Evolutionary conservation across 2,888 invertebrate species (phyloP).

Genomic region (Andrena minutula): DNA sequence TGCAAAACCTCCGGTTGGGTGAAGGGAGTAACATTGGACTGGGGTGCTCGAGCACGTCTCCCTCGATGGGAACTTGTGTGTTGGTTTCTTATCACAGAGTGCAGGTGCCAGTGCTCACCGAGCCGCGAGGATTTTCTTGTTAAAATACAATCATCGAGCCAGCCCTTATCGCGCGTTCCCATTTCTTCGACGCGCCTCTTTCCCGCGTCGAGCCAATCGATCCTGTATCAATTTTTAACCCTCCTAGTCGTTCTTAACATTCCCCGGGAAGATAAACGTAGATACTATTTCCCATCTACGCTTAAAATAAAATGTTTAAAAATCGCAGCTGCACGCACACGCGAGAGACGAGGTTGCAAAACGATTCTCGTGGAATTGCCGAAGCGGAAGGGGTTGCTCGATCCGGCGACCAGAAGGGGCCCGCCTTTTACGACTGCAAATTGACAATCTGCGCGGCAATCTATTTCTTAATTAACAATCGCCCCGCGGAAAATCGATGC

Average conservation of each 20-base stretch:
- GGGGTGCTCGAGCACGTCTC: conserved; percentile 31
- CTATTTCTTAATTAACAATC: conserved; percentile 73
- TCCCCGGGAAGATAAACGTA: too few species aligned
- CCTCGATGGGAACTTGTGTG: conserved; percentile 33
- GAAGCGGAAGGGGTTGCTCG: conserved; percentile 53
- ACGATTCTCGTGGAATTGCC: conserved; percentile 73
- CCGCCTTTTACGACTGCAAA: conserved; percentile 76
- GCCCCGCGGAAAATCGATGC: conserved; percentile 28
- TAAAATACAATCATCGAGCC: conserved; percentile 75
- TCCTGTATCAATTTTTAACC: conserved; percentile 30
- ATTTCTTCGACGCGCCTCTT: conserved; percentile 51
- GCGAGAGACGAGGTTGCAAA: conserved; percentile 6
- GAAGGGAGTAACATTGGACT: conserved; percentile 11
- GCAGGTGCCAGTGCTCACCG: conserved; percentile 78
- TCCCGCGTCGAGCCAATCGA: conserved; percentile 27
- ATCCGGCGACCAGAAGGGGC: conserved; percentile 32
- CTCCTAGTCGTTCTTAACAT: too few species aligned
- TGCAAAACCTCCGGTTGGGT: not conserved
- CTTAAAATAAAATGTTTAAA: not conserved
- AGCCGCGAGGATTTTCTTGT: conserved; percentile 75
- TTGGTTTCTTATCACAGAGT: conserved; percentile 75
- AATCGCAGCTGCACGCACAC: not conserved
- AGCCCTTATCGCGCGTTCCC: conserved; percentile 58
- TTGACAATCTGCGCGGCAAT: conserved; percentile 80
- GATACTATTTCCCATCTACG: too few species aligned